Conservation (phyloP, 2,888 invertebrate genomes). For the Eupeodes luniger region DNA sequence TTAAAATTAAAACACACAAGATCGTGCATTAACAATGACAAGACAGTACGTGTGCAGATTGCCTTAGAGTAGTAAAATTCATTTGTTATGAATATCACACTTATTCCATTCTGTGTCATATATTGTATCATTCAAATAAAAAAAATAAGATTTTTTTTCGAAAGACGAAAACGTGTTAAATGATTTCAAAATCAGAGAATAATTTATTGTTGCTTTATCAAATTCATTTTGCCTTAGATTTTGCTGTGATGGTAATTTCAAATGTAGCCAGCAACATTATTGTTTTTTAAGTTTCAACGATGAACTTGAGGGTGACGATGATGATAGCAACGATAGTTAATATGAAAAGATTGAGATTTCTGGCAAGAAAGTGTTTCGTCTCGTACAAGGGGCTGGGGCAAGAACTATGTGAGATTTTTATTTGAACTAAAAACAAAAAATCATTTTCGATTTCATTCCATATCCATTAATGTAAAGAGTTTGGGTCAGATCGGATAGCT, state of each 20-base stretch:
- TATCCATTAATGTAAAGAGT: conserved; percentile 10
- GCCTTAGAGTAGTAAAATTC: too few relatives aligned
- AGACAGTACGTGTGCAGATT: too few relatives aligned
- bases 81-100: too few relatives aligned
- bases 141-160: conserved; percentile 51
- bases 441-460: conserved; percentile 71
- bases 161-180: conserved; percentile 67
- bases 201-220: conserved; percentile 69
- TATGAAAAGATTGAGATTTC: conserved; percentile 3
- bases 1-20: too few relatives aligned
- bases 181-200: conserved; percentile 52
- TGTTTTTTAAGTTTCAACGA: neutral
- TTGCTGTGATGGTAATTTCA: too few relatives aligned
- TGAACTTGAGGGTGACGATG: conserved; percentile 26
- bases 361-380: neutral
- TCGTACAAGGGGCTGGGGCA: neutral
- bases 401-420: conserved; percentile 70
- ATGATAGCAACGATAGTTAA: conserved; percentile 46
- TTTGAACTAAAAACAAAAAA: conserved; percentile 51
- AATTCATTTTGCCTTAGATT: conserved; percentile 54
- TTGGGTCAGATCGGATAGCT: neutral
- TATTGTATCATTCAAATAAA: neutral
- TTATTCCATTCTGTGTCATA: too few relatives aligned
- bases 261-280: conserved; percentile 20
- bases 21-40: too few relatives aligned